Percentiles rank a stretch among this genome's conserved stretches.
Conservation (phyloP, 2,888 invertebrate genomes). For the Tipula helvola region DNA sequence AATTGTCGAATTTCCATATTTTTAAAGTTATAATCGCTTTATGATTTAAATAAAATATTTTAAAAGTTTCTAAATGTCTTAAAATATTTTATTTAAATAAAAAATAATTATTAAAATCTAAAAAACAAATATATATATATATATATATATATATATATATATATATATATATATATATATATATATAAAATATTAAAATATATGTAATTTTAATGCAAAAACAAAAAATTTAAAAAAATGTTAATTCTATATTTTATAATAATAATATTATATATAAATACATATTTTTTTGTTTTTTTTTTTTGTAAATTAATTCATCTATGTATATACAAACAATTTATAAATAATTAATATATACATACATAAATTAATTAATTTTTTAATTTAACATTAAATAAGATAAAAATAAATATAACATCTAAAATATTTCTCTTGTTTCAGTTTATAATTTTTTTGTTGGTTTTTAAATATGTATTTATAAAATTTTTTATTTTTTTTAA, state of each 20-base stretch:
- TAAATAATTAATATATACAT: not conserved
- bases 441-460: not conserved
- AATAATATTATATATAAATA: not conserved
- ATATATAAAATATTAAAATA: slow-evolving; percentile 12
- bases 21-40: not conserved
- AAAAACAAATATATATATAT: not conserved
- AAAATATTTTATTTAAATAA: not conserved
- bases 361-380: not conserved
- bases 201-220: slow-evolving; percentile 7
- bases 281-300: not conserved
- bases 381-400: not conserved
- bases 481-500: not conserved
- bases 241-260: not conserved
- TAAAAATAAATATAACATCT: slow-evolving; percentile 4
- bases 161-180: slow-evolving; percentile 10
- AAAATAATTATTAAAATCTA: not conserved
- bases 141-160: slow-evolving; percentile 8
- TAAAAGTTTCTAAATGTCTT: not conserved
- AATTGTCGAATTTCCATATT: not conserved
- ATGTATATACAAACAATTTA: not conserved
- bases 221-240: not conserved
- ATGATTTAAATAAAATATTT: not conserved
- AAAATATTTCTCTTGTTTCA: not conserved
- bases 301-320: not conserved
- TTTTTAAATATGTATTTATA: not conserved